Percentiles rank a stretch among this genome's conserved stretches.
phyloP scores from a whole-genome alignment of 2,113 vertebrate genomes.

The Aegotheles bennettii region DNA sequence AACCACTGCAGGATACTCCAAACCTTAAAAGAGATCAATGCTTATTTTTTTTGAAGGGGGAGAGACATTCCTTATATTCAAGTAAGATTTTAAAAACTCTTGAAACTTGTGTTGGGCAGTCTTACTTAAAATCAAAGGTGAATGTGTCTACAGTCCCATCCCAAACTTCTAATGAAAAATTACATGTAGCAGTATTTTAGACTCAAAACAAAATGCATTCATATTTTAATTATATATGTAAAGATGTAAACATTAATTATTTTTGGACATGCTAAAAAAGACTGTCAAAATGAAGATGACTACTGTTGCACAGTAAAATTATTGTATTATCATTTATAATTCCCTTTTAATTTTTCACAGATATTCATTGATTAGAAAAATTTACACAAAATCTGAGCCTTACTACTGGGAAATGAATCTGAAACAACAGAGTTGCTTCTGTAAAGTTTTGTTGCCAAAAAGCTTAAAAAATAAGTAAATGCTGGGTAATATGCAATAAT shows the following conservation, averaged over 20 bases:
- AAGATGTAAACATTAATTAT: background rate
- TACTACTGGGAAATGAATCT: background rate
- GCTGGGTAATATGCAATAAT: background rate
- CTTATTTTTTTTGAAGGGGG: background rate
- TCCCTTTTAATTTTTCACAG: background rate
- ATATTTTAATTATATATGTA: background rate
- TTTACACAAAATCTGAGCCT: background rate
- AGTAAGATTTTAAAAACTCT: background rate
- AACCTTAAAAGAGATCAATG: slow-evolving; percentile 76
- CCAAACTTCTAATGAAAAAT: background rate
- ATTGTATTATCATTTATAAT: background rate
- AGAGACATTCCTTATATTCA: background rate
- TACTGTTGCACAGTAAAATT: background rate
- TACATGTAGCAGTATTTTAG: background rate
- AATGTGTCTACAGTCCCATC: background rate
- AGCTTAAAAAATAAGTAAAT: background rate
- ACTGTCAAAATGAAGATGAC: background rate
- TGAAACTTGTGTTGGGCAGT: background rate
- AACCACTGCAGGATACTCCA: slow-evolving; percentile 95
- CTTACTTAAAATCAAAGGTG: background rate
- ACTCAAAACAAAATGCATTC: background rate
- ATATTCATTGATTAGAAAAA: background rate
- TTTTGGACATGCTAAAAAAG: background rate
- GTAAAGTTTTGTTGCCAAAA: background rate
- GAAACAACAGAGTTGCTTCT: background rate